Conservation (phyloP, 2,113 vertebrate species). For the Lonchura striata region DNA sequence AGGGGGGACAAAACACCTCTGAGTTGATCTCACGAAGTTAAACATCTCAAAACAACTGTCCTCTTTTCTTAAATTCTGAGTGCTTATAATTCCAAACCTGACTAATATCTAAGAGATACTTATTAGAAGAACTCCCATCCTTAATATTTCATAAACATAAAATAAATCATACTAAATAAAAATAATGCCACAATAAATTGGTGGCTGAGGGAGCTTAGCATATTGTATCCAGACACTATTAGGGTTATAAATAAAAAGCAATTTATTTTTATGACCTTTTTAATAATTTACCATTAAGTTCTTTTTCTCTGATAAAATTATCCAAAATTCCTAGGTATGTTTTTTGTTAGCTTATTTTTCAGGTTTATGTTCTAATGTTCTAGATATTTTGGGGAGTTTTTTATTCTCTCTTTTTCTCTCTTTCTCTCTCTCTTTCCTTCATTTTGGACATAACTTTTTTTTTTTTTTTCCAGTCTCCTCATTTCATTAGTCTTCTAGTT, state of each 20-base stretch:
- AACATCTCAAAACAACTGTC: background rate
- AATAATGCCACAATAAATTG: background rate
- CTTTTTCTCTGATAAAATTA: background rate
- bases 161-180: background rate
- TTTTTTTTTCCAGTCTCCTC: background rate
- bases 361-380: background rate
- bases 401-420: background rate
- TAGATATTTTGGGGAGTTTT: accelerated
- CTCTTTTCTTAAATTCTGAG: background rate
- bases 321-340: background rate
- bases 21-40: background rate
- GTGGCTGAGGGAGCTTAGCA: background rate
- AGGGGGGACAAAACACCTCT: background rate
- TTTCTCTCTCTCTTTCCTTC: background rate
- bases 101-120: background rate
- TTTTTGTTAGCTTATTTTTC: background rate
- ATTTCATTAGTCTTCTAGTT: background rate
- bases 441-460: background rate
- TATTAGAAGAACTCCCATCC: background rate
- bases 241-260: background rate
- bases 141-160: background rate
- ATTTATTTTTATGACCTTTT: background rate
- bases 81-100: background rate
- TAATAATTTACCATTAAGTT: background rate
- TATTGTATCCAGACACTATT: background rate